Base-by-base conservation (phyloP, 2,888 invertebrate genomes). In the Tenthredo notha region DNA sequence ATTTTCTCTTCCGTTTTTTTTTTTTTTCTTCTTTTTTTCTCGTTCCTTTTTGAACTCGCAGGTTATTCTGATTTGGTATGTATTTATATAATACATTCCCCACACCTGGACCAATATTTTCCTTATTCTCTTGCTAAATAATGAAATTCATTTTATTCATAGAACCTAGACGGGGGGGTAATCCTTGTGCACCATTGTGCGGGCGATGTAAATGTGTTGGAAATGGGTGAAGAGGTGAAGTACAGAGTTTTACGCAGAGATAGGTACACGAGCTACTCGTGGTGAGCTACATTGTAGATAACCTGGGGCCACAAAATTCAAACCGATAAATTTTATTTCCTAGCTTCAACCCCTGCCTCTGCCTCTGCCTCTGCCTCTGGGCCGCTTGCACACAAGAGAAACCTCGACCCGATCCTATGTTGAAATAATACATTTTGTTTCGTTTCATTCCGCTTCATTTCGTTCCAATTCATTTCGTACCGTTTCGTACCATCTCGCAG, bases 311-410 rank as follows among this genome's bases (percentile, higher is more conserved):
- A 40, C 54, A 84, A 84, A 84, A 70, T 84, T 84, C 58, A 75
- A 84, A 84, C 54, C 40, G 37, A 75, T 74, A 74, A 84, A 84
- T 84, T 75, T 72, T 61, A 84, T 84, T 74, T 15, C 75, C 54
- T 47, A 33, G 84, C 40, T 40, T 37, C 54, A n/a, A n/a, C 50
- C 50, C 5, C 50, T 6, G 50, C 50, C 50, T 50, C 50, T n/a
- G n/a, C n/a, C 50, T 18, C 50, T 18, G 50, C 50, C 50, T 5
- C 50, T 50, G 18, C 50, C 54, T n/a, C 54, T n/a, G n/a, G 18
- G n/a, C 18, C 50, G n/a, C 15, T 18, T 1, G n/a, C 43, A 67
- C 43, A 25, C 25, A 47, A 84, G 84, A 70, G 61, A 21, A 72
- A 37, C 12, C 6, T 12, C 70, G 25, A 54, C 54, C 54, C 21